Evolutionary conservation across 2,797 vertebrate species (phyloP).

Genomic region (Astyanax mexicanus): DNA sequence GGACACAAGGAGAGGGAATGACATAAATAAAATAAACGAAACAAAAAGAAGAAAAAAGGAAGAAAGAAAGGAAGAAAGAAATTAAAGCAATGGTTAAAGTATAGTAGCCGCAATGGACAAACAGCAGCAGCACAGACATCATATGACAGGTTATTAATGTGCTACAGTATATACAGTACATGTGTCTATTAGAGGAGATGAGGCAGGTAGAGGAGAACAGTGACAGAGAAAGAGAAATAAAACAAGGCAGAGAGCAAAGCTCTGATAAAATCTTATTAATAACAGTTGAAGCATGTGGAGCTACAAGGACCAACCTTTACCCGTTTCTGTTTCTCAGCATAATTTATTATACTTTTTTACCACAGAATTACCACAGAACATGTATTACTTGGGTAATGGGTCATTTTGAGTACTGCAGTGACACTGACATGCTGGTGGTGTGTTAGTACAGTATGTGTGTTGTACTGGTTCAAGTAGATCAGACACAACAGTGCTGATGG

Average conservation of each 20-base stretch:
- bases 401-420: no score
- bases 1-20: slow-evolving; percentile 42
- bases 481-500: no score
- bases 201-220: slow-evolving; percentile 60
- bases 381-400: no score
- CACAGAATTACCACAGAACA: no score
- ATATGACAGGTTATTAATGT: slow-evolving; percentile 62
- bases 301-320: slow-evolving; percentile 50
- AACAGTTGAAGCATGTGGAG: slow-evolving; percentile 43
- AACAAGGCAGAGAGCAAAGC: slow-evolving; percentile 22
- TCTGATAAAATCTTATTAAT: slow-evolving; percentile 42
- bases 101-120: slow-evolving; percentile 73
- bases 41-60: slow-evolving; percentile 26
- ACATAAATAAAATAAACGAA: slow-evolving; percentile 51
- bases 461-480: background rate
- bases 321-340: no score
- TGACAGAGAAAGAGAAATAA: slow-evolving; percentile 33
- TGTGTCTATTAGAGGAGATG: background rate
- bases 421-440: no score
- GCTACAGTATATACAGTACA: slow-evolving; percentile 5
- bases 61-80: slow-evolving; percentile 71
- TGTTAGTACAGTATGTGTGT: background rate
- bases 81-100: slow-evolving; percentile 72
- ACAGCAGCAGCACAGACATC: slow-evolving; percentile 71
- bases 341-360: no score